Percentiles rank a stretch among this genome's conserved stretches.
phyloP scores from a whole-genome alignment of 2,888 invertebrate genomes.

The Podabrus alpinus region DNA sequence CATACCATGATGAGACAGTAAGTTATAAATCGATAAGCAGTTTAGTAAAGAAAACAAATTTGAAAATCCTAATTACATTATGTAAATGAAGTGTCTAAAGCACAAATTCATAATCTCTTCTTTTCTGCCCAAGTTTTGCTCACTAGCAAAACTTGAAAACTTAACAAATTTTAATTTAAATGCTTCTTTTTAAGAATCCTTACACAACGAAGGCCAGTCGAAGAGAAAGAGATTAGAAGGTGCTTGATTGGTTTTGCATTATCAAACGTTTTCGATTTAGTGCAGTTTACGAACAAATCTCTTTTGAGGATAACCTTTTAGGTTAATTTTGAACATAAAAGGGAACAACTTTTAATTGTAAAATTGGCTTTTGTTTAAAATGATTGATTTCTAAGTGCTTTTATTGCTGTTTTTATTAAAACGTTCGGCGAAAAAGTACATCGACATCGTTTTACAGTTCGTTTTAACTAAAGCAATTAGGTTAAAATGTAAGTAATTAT shows the following conservation, averaged over 20 bases:
- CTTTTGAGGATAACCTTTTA: constrained; percentile 12
- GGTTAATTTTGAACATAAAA: constrained; percentile 16
- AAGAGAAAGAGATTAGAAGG: constrained; percentile 6
- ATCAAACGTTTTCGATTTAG: constrained; percentile 18
- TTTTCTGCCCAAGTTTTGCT: not conserved
- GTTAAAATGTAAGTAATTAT: not conserved
- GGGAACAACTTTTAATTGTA: constrained; percentile 8
- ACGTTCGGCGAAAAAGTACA: not conserved
- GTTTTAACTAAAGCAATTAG: not conserved
- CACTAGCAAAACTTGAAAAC: not conserved
- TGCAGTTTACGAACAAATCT: constrained; percentile 16
- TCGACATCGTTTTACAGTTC: not conserved
- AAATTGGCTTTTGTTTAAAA: not conserved
- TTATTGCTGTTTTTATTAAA: not conserved
- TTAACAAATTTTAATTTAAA: not conserved
- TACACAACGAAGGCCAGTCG: not conserved
- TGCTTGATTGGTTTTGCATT: constrained; percentile 8
- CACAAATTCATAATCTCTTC: not conserved
- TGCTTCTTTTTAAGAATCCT: not conserved
- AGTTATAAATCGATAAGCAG: not conserved
- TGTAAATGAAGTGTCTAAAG: not conserved
- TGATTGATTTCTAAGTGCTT: not conserved
- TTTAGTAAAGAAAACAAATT: constrained; percentile 1
- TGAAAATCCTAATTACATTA: constrained; percentile 3
- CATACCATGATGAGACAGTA: not conserved